Evolutionary conservation across 2,888 invertebrate genomes (phyloP).

Genomic region (Cerceris ruficornis): DNA sequence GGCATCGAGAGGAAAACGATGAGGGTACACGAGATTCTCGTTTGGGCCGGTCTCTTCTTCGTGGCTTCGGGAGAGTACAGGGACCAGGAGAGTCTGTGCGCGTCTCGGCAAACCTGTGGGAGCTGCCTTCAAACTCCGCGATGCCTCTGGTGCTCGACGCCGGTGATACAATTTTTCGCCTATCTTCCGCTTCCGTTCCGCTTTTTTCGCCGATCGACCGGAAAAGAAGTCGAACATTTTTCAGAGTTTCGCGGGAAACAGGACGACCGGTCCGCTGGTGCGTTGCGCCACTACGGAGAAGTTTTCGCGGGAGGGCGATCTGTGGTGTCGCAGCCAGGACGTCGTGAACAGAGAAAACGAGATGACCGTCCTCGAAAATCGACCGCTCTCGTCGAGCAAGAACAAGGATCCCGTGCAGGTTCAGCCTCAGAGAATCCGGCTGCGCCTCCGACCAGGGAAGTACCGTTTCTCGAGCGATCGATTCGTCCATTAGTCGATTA

Average conservation of each 20-base stretch:
- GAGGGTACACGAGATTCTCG: constrained; percentile 23
- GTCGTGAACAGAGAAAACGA: constrained; percentile 51
- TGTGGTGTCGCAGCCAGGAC: constrained; percentile 65
- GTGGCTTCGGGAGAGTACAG: constrained; percentile 35
- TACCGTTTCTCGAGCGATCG: neutral
- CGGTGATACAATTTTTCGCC: constrained; percentile 60
- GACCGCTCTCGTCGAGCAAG: constrained; percentile 57
- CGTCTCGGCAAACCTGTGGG: constrained; percentile 80
- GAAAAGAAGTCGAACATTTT: neutral
- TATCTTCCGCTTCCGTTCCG: neutral
- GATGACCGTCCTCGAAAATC: constrained; percentile 44
- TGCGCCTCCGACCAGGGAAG: constrained; percentile 82
- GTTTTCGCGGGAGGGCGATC: constrained; percentile 51
- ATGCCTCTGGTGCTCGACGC: constrained; percentile 83
- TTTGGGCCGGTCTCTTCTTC: constrained; percentile 15
- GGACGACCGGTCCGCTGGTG: constrained; percentile 46
- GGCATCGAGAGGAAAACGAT: constrained; percentile 29
- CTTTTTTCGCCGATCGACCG: too few species aligned
- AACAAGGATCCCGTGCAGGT: constrained; percentile 82
- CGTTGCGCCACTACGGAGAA: constrained; percentile 68
- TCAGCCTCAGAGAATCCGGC: constrained; percentile 83
- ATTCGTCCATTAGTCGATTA: too few species aligned
- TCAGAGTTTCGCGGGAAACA: constrained; percentile 29
- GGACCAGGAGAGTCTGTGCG: constrained; percentile 73
- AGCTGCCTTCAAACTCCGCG: constrained; percentile 81